Percentiles rank a stretch among this genome's conserved stretches.
Conservation (phyloP, 2,113 vertebrate species). For the Vulpes vulpes region DNA sequence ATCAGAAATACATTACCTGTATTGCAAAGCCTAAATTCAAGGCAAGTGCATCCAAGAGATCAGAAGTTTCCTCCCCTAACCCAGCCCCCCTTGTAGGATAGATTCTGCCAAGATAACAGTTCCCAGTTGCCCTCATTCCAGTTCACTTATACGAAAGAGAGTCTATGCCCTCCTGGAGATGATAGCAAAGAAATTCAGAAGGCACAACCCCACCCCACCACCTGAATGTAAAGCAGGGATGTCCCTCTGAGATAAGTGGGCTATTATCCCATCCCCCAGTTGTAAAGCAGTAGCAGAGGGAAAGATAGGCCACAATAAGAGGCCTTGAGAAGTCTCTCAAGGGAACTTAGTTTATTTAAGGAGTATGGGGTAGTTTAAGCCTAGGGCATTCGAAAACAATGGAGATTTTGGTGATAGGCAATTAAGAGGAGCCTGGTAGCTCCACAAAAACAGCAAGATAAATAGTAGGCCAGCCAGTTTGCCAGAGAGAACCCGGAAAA, state of each 20-base stretch:
- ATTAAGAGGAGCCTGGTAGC: neutral
- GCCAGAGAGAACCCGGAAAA: neutral
- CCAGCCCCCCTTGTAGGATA: neutral
- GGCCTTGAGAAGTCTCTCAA: neutral
- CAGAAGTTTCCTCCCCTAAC: too few species aligned
- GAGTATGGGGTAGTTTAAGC: neutral
- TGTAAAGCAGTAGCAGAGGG: too few species aligned
- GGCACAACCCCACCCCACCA: neutral
- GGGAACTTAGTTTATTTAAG: neutral
- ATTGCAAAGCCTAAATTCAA: neutral
- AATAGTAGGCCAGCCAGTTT: neutral
- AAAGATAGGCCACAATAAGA: neutral
- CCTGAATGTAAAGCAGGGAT: neutral
- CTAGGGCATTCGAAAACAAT: neutral
- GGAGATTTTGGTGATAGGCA: neutral
- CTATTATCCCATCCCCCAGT: neutral
- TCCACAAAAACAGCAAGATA: neutral
- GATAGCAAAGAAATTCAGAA: neutral
- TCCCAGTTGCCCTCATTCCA: neutral
- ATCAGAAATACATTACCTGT: neutral
- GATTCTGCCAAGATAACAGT: neutral
- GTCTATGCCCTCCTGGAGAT: neutral
- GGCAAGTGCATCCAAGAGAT: neutral
- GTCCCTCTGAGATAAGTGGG: neutral
- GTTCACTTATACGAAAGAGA: neutral